phyloP scores from a whole-genome alignment of 2,888 invertebrate species.

The Lamellibrachia satsuma region DNA sequence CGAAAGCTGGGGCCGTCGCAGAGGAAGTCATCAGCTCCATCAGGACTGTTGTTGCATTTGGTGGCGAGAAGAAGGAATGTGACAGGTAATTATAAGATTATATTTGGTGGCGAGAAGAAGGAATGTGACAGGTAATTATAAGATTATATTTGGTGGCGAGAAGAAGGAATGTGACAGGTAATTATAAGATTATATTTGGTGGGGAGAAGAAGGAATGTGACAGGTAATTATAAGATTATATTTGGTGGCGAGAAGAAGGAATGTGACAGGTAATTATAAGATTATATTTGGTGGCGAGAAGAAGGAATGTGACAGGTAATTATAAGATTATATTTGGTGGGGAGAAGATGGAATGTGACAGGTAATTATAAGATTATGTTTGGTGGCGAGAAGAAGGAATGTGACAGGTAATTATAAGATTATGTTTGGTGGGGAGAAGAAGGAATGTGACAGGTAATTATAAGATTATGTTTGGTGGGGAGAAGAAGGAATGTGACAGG shows the following conservation, averaged over 20 bases:
- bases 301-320: conserved; percentile 46
- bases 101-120: conserved; percentile 49
- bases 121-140: conserved; percentile 43
- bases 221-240: conserved; percentile 35
- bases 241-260: conserved; percentile 53
- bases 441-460: conserved; percentile 45
- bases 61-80: conserved; percentile 49
- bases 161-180: conserved; percentile 47
- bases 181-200: conserved; percentile 39
- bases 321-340: conserved; percentile 44
- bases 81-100: conserved; percentile 36
- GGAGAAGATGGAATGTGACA: conserved; percentile 46
- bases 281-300: conserved; percentile 47
- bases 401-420: conserved; percentile 36
- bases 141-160: conserved; percentile 46
- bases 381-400: conserved; percentile 50
- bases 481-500: conserved; percentile 48
- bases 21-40: conserved; percentile 50
- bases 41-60: conserved; percentile 53
- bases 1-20: conserved; percentile 64
- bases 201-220: conserved; percentile 48
- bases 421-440: conserved; percentile 48
- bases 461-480: conserved; percentile 44
- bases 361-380: conserved; percentile 40
- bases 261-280: conserved; percentile 37